Percentiles rank a stretch among this genome's conserved stretches.
Evolutionary conservation across 2,888 invertebrate genomes (phyloP).

Genomic region (Agapostemon virescens): DNA sequence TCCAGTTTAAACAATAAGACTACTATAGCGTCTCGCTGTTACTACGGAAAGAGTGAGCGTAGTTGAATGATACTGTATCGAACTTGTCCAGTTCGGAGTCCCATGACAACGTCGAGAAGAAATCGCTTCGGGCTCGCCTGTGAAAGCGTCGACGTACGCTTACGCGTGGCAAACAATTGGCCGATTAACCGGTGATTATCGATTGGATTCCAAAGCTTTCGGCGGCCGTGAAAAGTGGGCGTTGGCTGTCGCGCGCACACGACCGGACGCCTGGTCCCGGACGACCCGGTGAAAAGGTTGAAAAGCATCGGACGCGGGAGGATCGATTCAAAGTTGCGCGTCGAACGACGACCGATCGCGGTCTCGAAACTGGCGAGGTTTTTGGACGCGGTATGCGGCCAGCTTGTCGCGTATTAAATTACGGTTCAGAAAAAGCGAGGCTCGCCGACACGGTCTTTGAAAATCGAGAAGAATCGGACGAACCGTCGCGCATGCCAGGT

Average conservation of each 20-base stretch:
- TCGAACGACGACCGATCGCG: neutral
- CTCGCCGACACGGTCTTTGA: neutral
- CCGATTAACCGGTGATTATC: constrained; percentile 65
- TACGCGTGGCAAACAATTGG: constrained; percentile 58
- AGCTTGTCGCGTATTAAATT: neutral
- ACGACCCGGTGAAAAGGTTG: constrained; percentile 34
- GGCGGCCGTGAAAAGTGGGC: constrained; percentile 60
- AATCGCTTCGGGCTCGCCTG: neutral
- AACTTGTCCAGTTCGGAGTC: neutral
- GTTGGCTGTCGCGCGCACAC: constrained; percentile 58
- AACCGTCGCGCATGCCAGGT: neutral
- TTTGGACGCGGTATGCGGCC: neutral
- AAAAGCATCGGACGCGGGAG: neutral
- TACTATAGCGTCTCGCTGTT: too few relatives aligned
- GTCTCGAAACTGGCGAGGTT: neutral
- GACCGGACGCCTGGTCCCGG: constrained; percentile 35
- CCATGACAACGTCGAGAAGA: neutral
- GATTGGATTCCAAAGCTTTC: constrained; percentile 63
- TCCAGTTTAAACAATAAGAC: too few relatives aligned
- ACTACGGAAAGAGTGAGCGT: too few relatives aligned
- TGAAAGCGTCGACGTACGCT: constrained; percentile 37
- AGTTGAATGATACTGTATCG: too few relatives aligned
- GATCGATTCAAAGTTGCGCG: constrained; percentile 36
- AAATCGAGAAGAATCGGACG: constrained; percentile 10
- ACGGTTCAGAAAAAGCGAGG: neutral